A percentile compares a stretch with the other conserved stretches of the same genome.
These are phyloP conservation scores for Hipparchia sbordonii DNA, from an alignment of 2,888 invertebrate species.

Conservation along the genomic window DNA sequence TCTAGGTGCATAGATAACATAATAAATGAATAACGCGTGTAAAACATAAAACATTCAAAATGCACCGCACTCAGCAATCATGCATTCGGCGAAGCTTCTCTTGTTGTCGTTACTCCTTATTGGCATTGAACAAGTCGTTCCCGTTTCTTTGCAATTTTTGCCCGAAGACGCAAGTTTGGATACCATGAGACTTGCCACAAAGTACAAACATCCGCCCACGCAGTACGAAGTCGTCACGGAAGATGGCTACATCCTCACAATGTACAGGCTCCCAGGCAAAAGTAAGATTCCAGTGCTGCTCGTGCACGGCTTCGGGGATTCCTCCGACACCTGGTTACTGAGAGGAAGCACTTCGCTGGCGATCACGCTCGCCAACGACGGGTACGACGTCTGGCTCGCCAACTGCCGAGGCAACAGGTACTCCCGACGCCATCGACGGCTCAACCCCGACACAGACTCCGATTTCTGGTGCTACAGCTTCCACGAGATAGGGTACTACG, in stretches of 20 bases:
- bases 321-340: constrained; percentile 47
- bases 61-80: background rate
- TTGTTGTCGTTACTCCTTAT: background rate
- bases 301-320: constrained; percentile 48
- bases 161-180: constrained; percentile 16
- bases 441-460: constrained; percentile 55
- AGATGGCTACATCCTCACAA: constrained; percentile 50
- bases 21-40: background rate
- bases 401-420: constrained; percentile 83
- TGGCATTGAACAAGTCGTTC: background rate
- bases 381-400: constrained; percentile 58
- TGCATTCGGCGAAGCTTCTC: background rate
- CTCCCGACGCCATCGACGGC: constrained; percentile 71
- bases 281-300: constrained; percentile 44
- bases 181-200: constrained; percentile 42
- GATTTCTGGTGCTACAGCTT: constrained; percentile 81
- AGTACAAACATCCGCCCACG: constrained; percentile 41
- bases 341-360: constrained; percentile 48
- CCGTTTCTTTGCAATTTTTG: background rate
- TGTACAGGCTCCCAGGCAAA: constrained; percentile 47
- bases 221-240: constrained; percentile 47
- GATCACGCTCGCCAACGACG: constrained; percentile 42
- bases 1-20: background rate
- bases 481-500: constrained; percentile 86
- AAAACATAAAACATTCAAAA: background rate